phyloP scores from a whole-genome alignment of 2,113 vertebrate genomes.

The Drymodes brunneopygia region DNA sequence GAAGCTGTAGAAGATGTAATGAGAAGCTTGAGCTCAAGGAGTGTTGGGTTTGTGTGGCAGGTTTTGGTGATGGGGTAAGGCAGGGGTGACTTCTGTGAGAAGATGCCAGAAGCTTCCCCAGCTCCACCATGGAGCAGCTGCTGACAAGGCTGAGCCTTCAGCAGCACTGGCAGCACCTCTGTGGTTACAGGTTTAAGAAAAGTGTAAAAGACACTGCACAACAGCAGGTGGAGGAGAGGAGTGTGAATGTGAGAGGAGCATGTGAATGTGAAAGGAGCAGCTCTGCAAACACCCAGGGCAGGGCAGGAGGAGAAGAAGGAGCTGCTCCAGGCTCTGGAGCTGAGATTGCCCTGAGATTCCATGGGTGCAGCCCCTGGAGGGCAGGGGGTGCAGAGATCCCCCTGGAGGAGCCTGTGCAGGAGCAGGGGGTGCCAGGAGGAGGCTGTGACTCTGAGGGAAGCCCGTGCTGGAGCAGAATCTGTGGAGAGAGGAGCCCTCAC shows the following conservation, averaged over 20 bases:
- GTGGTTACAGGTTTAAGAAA: not conserved
- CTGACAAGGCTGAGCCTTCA: not conserved
- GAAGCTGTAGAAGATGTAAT: not conserved
- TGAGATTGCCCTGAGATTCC: not conserved
- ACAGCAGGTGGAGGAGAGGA: not conserved
- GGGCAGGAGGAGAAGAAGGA: not conserved
- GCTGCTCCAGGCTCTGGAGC: not conserved
- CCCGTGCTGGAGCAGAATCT: not conserved
- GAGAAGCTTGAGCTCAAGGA: not conserved
- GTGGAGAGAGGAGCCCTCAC: not conserved
- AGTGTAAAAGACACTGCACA: not conserved
- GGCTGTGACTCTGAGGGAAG: not conserved
- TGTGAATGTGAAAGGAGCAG: not conserved
- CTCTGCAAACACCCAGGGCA: not conserved
- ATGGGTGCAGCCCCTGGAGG: not conserved
- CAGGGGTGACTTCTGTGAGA: not conserved
- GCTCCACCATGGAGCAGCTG: not conserved
- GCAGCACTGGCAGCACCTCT: not conserved
- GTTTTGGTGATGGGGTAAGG: not conserved
- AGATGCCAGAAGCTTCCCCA: not conserved
- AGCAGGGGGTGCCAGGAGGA: not conserved
- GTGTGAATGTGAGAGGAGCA: not conserved
- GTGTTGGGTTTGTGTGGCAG: not conserved
- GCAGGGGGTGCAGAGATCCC: not conserved
- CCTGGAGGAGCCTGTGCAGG: rapidly evolving